Evolutionary conservation across 2,888 invertebrate genomes (phyloP), one percentile per base, ranked within the genome.

Genomic region (Ophioninae sp.): DNA sequence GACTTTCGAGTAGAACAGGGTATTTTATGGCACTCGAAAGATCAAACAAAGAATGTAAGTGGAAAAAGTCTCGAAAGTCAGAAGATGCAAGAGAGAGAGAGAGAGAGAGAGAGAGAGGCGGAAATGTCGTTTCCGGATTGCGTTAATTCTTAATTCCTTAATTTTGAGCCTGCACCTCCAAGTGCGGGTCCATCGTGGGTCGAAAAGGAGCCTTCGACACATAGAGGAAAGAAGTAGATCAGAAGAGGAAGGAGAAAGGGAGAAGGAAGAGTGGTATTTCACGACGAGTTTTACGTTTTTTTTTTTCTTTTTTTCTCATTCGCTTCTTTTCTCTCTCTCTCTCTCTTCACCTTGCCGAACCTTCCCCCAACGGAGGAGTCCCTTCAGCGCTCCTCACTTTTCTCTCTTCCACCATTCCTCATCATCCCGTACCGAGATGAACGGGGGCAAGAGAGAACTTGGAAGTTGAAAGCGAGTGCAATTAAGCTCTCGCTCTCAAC

Each of bases 111-210:
- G 17, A 65, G 41, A 56, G 23, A 30, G 74, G 57, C 68, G 82
- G 85, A 83, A 86, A 67, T 81, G 86, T 85, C 88, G 87, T 87
- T 89, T 88, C 86, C 88, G 83, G 84, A 86, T 87, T 82, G 86
- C 89, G 88, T 91, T 90, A 91, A 91, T 91, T 91, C 88, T 91
- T 91, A 90, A 91, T 91, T 90, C 89, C 89, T 89, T 90, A 89
- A 91, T 91, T 89, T 89, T 88, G 87, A 88, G 89, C 86, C 81
- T 87, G 87, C 61, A 86, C 87, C 88, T 87, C 89, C 88, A 90
- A 90, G 87, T 87, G 87, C 86, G 83, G 86, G 86, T 81, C 84
- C 44, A 81, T 72, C 68, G 56, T 78, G 74, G 75, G 79, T 77
- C 83, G 79, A 59, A 79, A 65, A 75, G 23, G 39, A 74, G 50